Percentiles rank a stretch among this genome's conserved stretches.
Conservation (phyloP, 2,113 vertebrate species). For the Microcebus jonahi region DNA sequence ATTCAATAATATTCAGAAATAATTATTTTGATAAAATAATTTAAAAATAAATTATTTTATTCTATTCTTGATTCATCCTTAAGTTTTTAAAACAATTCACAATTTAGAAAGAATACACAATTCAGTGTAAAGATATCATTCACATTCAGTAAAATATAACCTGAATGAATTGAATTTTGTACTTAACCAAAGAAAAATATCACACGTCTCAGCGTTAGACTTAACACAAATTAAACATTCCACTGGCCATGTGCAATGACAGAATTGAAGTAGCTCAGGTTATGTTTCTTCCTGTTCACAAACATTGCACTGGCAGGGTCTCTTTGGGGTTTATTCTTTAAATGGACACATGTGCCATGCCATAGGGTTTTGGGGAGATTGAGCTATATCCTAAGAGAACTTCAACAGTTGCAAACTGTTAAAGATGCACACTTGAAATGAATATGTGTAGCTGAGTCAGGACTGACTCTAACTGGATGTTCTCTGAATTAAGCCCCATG, state of each 20-base stretch:
- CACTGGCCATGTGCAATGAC: neutral
- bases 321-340: neutral
- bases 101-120: neutral
- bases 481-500: neutral
- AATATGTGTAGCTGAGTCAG: neutral
- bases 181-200: neutral
- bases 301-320: accelerated
- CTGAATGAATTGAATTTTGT: neutral
- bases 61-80: neutral
- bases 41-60: neutral
- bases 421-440: neutral
- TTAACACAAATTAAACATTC: neutral
- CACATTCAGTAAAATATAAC: neutral
- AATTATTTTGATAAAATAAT: neutral
- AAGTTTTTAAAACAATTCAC: neutral
- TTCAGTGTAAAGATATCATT: neutral
- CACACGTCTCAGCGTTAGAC: neutral
- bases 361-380: neutral
- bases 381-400: neutral
- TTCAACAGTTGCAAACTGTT: neutral
- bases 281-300: neutral
- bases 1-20: neutral
- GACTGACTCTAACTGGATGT: neutral
- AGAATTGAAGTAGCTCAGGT: neutral
- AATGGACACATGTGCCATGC: neutral